Percentiles rank a stretch among this genome's conserved stretches.
phyloP scores from a whole-genome alignment of 2,113 vertebrate species.

The Cyprinodon variegatus region DNA sequence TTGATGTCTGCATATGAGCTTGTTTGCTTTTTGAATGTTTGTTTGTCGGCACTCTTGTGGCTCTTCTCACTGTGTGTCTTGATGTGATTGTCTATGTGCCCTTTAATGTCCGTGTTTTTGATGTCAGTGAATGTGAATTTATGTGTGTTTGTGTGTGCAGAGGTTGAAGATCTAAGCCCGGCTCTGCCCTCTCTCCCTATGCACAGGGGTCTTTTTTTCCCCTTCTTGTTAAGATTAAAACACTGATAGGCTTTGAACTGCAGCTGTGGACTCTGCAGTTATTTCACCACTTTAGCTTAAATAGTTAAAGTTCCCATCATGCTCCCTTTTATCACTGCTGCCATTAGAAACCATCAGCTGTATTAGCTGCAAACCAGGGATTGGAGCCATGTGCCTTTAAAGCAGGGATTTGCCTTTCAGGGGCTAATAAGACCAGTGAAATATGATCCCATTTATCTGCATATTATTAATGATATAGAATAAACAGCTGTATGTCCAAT shows the following conservation, averaged over 20 bases:
- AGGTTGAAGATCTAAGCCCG: slow-evolving; percentile 74
- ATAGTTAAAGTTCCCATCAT: slow-evolving; percentile 43
- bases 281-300: slow-evolving; percentile 65
- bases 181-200: slow-evolving; percentile 72
- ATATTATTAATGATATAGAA: slow-evolving; percentile 13
- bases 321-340: slow-evolving; percentile 25
- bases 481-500: no score
- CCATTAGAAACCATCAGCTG: slow-evolving; percentile 42
- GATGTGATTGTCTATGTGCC: slow-evolving; percentile 73
- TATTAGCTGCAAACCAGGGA: slow-evolving; percentile 37
- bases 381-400: slow-evolving; percentile 26
- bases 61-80: slow-evolving; percentile 73
- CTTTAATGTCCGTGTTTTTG: slow-evolving; percentile 74
- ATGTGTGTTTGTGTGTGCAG: slow-evolving; percentile 39
- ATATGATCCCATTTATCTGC: slow-evolving; percentile 29
- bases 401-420: slow-evolving; percentile 43
- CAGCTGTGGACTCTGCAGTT: slow-evolving; percentile 67
- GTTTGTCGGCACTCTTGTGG: slow-evolving; percentile 73
- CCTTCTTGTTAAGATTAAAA: slow-evolving; percentile 79
- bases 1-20: slow-evolving; percentile 58
- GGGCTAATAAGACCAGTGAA: slow-evolving; percentile 41
- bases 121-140: slow-evolving; percentile 66
- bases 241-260: slow-evolving; percentile 74
- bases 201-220: slow-evolving; percentile 64
- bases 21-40: slow-evolving; percentile 68